Percentiles rank a stretch among this genome's conserved stretches.
Conservation (phyloP, 2,113 vertebrate genomes). For the Hoplias malabaricus region DNA sequence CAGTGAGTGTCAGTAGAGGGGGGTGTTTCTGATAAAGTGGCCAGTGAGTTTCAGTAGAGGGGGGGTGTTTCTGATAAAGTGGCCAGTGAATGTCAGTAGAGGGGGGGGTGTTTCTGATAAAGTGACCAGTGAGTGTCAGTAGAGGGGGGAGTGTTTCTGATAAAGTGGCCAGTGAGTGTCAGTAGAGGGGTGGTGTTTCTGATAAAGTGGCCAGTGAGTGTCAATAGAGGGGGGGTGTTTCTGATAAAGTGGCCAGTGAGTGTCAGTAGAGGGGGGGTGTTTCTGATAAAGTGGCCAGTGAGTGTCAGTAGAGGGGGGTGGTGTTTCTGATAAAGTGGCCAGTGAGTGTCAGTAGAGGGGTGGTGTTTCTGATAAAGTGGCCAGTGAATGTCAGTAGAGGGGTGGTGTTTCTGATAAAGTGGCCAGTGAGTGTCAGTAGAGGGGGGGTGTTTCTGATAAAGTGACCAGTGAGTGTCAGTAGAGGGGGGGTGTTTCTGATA, state of each 20-base stretch:
- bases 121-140: background rate
- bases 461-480: background rate
- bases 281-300: background rate
- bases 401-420: background rate
- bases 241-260: background rate
- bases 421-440: background rate
- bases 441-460: background rate
- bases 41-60: background rate
- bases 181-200: too few relatives aligned
- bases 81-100: background rate
- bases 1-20: too few relatives aligned
- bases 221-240: too few relatives aligned
- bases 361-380: background rate
- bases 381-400: background rate
- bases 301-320: background rate
- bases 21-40: too few relatives aligned
- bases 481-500: background rate
- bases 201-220: too few relatives aligned
- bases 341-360: background rate
- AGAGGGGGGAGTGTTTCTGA: too few relatives aligned
- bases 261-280: background rate
- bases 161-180: too few relatives aligned
- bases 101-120: background rate
- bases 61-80: background rate
- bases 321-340: background rate